phyloP scores from a whole-genome alignment of 2,797 vertebrate species.

The Nyctalus aviator region DNA sequence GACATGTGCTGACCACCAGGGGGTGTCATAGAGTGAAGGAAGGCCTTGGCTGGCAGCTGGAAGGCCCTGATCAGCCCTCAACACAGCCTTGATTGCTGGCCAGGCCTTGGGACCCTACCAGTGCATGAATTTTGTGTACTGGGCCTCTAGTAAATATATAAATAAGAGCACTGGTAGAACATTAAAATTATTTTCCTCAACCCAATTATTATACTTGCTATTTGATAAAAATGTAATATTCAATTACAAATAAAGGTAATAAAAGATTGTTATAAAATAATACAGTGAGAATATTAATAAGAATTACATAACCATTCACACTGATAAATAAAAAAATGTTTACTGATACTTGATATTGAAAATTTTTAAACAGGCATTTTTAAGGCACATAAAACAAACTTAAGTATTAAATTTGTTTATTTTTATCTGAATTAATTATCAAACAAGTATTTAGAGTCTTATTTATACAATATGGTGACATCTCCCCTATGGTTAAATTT shows the following conservation, averaged over 20 bases:
- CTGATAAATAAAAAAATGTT: neutral
- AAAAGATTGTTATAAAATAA: neutral
- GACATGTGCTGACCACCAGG: too few relatives aligned
- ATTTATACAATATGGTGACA: slow-evolving; percentile 64
- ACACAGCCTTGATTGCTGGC: too few relatives aligned
- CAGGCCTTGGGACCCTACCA: too few relatives aligned
- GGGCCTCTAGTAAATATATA: too few relatives aligned
- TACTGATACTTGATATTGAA: neutral
- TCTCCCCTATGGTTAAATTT: slow-evolving; percentile 56
- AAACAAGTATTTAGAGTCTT: slow-evolving; percentile 52
- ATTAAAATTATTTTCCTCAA: neutral
- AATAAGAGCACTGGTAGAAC: neutral
- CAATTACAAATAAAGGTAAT: neutral
- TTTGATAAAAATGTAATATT: neutral
- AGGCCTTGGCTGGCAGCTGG: too few relatives aligned
- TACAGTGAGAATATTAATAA: neutral
- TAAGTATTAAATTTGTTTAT: slow-evolving; percentile 16
- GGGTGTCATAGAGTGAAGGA: too few relatives aligned
- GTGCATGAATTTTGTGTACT: too few relatives aligned
- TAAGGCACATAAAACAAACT: neutral
- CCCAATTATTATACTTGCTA: neutral
- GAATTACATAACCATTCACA: neutral
- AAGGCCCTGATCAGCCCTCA: too few relatives aligned
- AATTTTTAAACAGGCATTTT: neutral
- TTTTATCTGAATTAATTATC: slow-evolving; percentile 58